These are phyloP conservation scores for Anastrepha obliqua DNA, from an alignment of 1,140 invertebrate genomes.

Conservation along the genomic window DNA sequence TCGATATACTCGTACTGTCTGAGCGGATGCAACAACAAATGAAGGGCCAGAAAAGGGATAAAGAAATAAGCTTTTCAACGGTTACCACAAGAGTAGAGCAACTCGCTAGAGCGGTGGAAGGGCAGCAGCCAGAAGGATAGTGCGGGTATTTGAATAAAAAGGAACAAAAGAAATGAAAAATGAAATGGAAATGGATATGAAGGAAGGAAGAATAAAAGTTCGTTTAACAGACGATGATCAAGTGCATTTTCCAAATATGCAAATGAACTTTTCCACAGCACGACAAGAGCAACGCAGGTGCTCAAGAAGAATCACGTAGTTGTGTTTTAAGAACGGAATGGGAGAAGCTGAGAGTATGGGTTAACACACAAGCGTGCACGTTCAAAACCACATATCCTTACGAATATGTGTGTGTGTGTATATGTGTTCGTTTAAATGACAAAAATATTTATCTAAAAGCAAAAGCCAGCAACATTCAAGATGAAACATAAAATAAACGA, in stretches of 20 bases:
- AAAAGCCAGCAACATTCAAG: constrained; percentile 19
- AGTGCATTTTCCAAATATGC: background rate
- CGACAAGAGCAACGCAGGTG: background rate
- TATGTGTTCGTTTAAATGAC: background rate
- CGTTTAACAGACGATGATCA: background rate
- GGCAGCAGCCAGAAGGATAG: too few relatives aligned
- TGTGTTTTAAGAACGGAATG: background rate
- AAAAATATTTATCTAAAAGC: background rate
- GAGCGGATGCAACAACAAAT: background rate
- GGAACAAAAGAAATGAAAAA: background rate
- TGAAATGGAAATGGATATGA: background rate
- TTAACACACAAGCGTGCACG: background rate
- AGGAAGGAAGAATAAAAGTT: background rate
- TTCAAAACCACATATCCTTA: background rate
- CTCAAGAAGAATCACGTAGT: background rate
- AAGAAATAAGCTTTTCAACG: background rate
- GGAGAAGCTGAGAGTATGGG: background rate
- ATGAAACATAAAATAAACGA: constrained; percentile 34
- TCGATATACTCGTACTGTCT: background rate
- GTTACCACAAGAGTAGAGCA: too few relatives aligned
- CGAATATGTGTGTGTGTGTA: background rate
- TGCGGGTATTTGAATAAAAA: background rate
- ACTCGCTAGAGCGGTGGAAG: too few relatives aligned
- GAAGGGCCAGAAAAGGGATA: background rate
- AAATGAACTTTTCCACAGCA: background rate